phyloP scores from a whole-genome alignment of 92 coral and sea anemone genomes.

The Epizoanthus fatuus region DNA sequence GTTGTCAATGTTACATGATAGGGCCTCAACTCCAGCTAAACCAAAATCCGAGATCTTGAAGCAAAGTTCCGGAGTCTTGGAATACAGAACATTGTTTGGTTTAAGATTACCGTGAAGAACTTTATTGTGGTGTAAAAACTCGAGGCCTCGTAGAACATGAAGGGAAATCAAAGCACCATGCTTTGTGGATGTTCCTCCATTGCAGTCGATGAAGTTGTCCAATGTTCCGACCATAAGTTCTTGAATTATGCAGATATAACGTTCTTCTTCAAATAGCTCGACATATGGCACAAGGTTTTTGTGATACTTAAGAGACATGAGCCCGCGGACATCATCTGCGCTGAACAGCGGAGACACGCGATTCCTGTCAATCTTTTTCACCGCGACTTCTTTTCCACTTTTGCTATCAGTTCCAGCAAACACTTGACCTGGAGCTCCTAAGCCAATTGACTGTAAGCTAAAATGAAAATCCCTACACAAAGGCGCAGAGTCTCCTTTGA shows the following conservation, averaged over 20 bases:
- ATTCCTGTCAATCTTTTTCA: conserved; percentile 11
- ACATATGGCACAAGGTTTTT: neutral
- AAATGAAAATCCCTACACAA: neutral
- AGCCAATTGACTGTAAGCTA: conserved; percentile 5
- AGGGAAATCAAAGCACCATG: neutral
- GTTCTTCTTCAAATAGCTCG: neutral
- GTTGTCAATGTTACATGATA: neutral
- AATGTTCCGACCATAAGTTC: conserved; percentile 19
- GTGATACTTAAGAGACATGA: neutral
- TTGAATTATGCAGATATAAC: neutral
- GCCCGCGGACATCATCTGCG: neutral
- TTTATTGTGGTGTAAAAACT: conserved; percentile 2
- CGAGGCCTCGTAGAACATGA: conserved; percentile 18
- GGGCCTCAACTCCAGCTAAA: neutral
- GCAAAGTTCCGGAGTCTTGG: neutral
- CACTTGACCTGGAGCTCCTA: neutral
- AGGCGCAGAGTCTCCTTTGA: neutral
- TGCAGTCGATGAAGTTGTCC: conserved; percentile 4
- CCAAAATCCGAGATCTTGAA: conserved; percentile 18
- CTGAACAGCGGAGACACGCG: neutral
- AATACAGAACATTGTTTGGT: conserved; percentile 1
- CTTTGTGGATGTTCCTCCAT: neutral
- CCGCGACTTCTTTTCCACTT: neutral
- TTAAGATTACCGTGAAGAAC: conserved; percentile 22
- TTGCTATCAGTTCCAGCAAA: conserved; percentile 11